Percentiles rank a stretch among this genome's conserved stretches.
Conservation (phyloP, 2,888 invertebrate species). For the Amiota minor region DNA sequence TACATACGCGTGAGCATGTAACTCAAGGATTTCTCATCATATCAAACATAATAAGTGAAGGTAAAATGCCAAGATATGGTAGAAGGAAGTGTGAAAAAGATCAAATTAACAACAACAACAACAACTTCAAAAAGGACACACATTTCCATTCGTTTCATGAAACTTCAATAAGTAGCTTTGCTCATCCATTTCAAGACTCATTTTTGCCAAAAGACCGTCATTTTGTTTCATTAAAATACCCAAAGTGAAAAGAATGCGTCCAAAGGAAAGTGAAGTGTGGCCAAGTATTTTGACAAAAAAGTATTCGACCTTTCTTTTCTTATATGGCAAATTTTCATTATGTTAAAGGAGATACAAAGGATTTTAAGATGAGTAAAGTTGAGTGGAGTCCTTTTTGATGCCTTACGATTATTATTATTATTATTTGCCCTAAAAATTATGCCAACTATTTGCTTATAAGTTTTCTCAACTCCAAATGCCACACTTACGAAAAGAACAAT, state of each 20-base stretch:
- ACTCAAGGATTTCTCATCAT: no score
- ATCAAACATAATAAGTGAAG: no score
- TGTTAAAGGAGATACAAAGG: no score
- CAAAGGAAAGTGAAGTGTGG: not conserved
- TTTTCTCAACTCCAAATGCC: constrained; percentile 35
- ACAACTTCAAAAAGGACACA: not conserved
- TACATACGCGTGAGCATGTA: not conserved
- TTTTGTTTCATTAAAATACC: not conserved
- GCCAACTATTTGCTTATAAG: constrained; percentile 65
- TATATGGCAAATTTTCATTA: no score
- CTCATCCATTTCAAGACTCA: not conserved
- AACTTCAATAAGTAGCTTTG: not conserved
- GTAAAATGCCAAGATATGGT: no score
- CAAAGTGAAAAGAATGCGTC: not conserved
- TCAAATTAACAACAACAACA: not conserved
- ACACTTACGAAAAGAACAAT: not conserved
- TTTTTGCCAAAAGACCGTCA: not conserved
- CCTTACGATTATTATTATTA: not conserved
- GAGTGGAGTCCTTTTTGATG: not conserved
- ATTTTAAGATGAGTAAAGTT: no score
- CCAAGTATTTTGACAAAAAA: not conserved
- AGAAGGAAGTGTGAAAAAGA: not conserved
- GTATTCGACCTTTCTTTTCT: not conserved
- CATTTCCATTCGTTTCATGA: constrained; percentile 9
- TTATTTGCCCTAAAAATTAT: constrained; percentile 48